phyloP scores from a whole-genome alignment of 1,140 invertebrate genomes.

The Drosophila sturtevanti region DNA sequence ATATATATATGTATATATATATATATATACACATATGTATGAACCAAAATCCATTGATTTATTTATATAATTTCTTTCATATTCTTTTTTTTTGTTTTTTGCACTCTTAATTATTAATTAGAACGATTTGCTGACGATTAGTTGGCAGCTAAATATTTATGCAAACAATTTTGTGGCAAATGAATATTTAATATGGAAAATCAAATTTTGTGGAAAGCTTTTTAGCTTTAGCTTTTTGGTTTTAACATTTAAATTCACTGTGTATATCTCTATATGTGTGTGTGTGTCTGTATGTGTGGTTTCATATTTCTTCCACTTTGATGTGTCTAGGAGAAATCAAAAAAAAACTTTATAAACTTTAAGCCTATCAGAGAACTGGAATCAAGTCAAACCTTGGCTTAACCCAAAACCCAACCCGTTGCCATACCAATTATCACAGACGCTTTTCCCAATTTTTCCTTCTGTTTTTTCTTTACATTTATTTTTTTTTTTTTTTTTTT shows the following conservation, averaged over 20 bases:
- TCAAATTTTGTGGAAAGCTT: neutral
- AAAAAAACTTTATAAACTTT: slow-evolving; percentile 1
- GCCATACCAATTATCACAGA: slow-evolving; percentile 7
- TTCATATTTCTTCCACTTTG: neutral
- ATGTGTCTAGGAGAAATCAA: neutral
- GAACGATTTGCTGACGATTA: slow-evolving; percentile 33
- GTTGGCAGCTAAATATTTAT: slow-evolving; percentile 1
- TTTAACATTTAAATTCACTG: neutral
- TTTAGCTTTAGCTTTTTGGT: neutral
- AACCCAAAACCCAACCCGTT: neutral
- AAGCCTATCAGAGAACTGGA: slow-evolving; percentile 5
- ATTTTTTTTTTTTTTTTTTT: neutral
- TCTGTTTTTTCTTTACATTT: neutral
- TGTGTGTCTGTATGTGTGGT: neutral
- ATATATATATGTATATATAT: too few species aligned
- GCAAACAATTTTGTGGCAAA: neutral
- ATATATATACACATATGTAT: too few species aligned
- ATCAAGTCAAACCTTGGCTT: neutral
- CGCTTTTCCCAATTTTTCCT: neutral
- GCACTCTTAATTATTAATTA: slow-evolving; percentile 47
- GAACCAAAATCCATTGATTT: neutral
- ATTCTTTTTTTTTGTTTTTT: slow-evolving; percentile 11
- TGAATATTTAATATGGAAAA: slow-evolving; percentile 25
- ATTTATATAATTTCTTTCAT: too few species aligned
- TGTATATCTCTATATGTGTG: neutral